Percentiles rank a stretch among this genome's conserved stretches.
Evolutionary conservation across 2,888 invertebrate genomes (phyloP).

Genomic region (Epinotia demarniana): DNA sequence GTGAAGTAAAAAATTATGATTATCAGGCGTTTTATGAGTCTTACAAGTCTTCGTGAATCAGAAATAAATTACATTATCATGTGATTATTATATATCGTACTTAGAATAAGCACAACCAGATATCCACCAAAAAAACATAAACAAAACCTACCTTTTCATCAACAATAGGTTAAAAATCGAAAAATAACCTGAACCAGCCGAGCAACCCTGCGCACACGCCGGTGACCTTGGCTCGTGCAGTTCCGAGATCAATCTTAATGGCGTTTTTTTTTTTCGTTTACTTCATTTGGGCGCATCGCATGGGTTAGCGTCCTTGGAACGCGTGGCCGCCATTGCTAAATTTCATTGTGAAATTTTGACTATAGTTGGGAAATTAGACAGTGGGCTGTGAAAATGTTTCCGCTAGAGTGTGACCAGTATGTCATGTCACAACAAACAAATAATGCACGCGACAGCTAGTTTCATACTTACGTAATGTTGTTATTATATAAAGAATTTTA

Average conservation of each 20-base stretch:
- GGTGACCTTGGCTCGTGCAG: constrained; percentile 67
- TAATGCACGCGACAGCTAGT: too few relatives aligned
- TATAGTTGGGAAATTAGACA: background rate
- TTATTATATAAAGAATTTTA: too few relatives aligned
- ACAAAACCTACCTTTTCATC: background rate
- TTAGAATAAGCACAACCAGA: background rate
- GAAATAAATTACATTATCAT: too few relatives aligned
- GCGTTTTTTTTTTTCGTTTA: constrained; percentile 45
- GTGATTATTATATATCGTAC: too few relatives aligned
- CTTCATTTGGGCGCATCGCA: constrained; percentile 35
- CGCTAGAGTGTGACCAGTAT: background rate
- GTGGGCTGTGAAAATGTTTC: constrained; percentile 2
- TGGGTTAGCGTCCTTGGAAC: constrained; percentile 18
- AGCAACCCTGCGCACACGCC: constrained; percentile 39
- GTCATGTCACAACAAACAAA: too few relatives aligned
- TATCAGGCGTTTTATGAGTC: too few relatives aligned
- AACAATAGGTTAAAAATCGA: background rate
- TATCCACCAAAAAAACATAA: background rate
- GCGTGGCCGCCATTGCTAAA: background rate
- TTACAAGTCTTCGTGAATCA: too few relatives aligned
- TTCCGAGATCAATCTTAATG: constrained; percentile 72
- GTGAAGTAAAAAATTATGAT: too few relatives aligned
- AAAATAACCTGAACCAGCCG: constrained; percentile 22
- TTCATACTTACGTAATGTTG: too few relatives aligned
- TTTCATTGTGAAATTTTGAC: background rate